Base-by-base conservation (phyloP, 2,113 vertebrate genomes). In the Hylia prasina region DNA sequence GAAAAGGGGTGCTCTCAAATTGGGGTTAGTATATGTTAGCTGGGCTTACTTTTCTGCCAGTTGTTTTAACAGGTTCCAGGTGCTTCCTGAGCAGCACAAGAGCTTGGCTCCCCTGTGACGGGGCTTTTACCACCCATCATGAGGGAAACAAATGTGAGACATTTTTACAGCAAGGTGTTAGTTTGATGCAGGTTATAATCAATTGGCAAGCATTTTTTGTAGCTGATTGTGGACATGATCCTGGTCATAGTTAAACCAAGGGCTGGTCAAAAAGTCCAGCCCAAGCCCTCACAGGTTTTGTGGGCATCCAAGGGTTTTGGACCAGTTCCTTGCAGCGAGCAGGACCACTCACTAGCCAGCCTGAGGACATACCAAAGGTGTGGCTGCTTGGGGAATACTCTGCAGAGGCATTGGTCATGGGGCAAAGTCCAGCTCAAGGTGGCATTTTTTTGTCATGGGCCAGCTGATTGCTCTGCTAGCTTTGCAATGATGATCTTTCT, bases 151-250 rank as follows among this genome's bases (percentile, higher is more conserved):
- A 65, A 57, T 77, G 56, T 48, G 50, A 75, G 63, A 70, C 23
- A 50, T 53, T 80, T 79, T 73, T 33, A 90, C 76, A 91, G 37
- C 8, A 71, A 96, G 66, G 60, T 82, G 18, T 25, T 78, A 42
- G n/a, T 93, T 90, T 13, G 1, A 31, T 33, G 94, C 97, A 97
- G 82, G 96, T 97, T 96, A 96, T 97, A 97, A 97, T 98, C 97
- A 98, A 97, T 97, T 97, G 97, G 97, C 97, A 97, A 98, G 70
- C 87, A 90, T 96, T 96, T 47, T 80, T 94, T 76, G 92, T 73
- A 82, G 82, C 82, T 86, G 66, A 5, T 37, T 27, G 71, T 73
- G 25, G 7, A 73, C 73, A 68, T 85, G 40, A 40, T 81, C 81
- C 60, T 86, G 48, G 56, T 91, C 48, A 58, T 21, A n/a, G 30